A percentile compares a stretch with the other conserved stretches of the same genome.
These are phyloP conservation scores for Schmidtea mediterranea DNA, from an alignment of 1,140 invertebrate genomes.

Conservation along the genomic window DNA sequence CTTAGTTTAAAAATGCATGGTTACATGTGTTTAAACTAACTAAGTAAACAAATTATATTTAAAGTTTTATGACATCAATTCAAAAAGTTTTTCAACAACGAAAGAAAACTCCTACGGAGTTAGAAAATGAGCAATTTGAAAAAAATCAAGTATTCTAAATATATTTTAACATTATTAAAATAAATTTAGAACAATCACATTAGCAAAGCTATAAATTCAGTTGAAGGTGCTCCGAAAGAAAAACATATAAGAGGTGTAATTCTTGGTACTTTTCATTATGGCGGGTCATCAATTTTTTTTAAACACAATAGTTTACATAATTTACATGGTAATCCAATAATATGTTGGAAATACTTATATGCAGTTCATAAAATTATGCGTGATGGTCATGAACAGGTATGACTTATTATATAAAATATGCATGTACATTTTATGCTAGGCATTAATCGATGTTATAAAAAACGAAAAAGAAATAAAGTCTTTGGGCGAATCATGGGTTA, in stretches of 20 bases:
- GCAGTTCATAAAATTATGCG: slow-evolving; percentile 74
- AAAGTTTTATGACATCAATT: slow-evolving; percentile 7
- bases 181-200: slow-evolving; percentile 45
- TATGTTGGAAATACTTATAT: slow-evolving; percentile 95
- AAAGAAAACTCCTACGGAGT: slow-evolving; percentile 10
- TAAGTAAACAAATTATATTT: not conserved
- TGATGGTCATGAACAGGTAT: slow-evolving; percentile 61
- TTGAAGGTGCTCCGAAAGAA: slow-evolving; percentile 69
- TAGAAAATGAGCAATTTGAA: slow-evolving; percentile 40
- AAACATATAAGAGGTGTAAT: slow-evolving; percentile 78
- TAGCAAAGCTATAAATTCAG: slow-evolving; percentile 57
- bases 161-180: slow-evolving; percentile 10
- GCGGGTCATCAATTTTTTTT: slow-evolving; percentile 67
- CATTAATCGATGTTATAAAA: no score
- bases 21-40: not conserved
- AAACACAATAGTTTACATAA: slow-evolving; percentile 43
- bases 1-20: not conserved
- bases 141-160: slow-evolving; percentile 41
- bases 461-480: slow-evolving; percentile 35
- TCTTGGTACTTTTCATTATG: slow-evolving; percentile 74
- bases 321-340: slow-evolving; percentile 61
- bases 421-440: no score
- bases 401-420: not conserved
- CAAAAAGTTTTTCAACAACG: slow-evolving; percentile 10
- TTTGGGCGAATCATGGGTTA: slow-evolving; percentile 60